Conservation (phyloP, 1,140 invertebrate species). For the Triops cancriformis region DNA sequence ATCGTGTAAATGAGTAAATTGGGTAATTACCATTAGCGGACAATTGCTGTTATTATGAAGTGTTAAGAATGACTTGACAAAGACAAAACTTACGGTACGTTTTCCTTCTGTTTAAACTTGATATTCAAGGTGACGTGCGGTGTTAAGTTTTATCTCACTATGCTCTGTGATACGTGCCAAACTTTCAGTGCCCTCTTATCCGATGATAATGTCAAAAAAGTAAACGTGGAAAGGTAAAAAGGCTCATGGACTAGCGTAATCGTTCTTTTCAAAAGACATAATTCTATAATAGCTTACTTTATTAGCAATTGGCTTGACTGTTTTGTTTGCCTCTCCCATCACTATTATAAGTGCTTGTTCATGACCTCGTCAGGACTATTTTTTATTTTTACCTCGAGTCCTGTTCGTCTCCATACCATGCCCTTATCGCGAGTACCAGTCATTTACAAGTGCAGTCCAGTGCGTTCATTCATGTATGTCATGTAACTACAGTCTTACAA, state of each 20-base stretch:
- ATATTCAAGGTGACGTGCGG: slow-evolving; percentile 15
- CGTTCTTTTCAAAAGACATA: slow-evolving; percentile 5
- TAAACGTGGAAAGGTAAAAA: not conserved
- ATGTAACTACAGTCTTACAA: slow-evolving; percentile 5
- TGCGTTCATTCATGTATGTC: not conserved
- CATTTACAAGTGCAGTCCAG: slow-evolving; percentile 10
- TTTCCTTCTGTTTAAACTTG: not conserved
- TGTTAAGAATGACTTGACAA: not conserved
- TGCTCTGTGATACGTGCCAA: slow-evolving; percentile 28
- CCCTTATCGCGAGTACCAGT: slow-evolving; percentile 8
- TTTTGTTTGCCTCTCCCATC: not conserved
- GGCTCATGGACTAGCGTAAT: not conserved
- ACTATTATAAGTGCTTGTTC: not conserved
- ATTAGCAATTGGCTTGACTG: not conserved
- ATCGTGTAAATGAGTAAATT: not conserved
- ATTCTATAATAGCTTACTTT: slow-evolving; percentile 14
- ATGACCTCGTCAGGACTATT: not conserved
- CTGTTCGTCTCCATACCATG: slow-evolving; percentile 9
- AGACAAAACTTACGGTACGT: slow-evolving; percentile 13
- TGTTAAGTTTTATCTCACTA: slow-evolving; percentile 13
- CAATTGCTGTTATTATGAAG: not conserved
- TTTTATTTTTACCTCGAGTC: not conserved
- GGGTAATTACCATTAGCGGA: not conserved
- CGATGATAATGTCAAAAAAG: slow-evolving; percentile 5
- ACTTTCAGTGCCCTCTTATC: slow-evolving; percentile 20